Percentiles rank a stretch among this genome's conserved stretches.
These are phyloP conservation scores for Epirrhoe tristata DNA, from an alignment of 2,888 invertebrate species.

Conservation along the genomic window DNA sequence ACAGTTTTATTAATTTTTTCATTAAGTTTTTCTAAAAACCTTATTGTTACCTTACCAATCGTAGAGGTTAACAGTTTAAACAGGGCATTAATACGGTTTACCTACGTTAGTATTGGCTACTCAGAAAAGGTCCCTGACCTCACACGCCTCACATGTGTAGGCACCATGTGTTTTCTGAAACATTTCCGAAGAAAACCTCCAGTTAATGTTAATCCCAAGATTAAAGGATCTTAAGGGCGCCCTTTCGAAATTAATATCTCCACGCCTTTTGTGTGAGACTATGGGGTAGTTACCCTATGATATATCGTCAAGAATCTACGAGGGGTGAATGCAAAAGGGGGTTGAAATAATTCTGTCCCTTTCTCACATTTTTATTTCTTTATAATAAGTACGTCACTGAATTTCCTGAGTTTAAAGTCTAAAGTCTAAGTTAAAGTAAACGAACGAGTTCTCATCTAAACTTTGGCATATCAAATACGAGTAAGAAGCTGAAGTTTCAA, in stretches of 20 bases:
- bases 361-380: neutral
- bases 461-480: too few relatives aligned
- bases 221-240: slow-evolving; percentile 7
- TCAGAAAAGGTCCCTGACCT: neutral
- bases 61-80: too few relatives aligned
- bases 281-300: slow-evolving; percentile 3
- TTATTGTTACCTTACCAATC: too few relatives aligned
- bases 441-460: too few relatives aligned
- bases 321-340: slow-evolving; percentile 1
- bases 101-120: too few relatives aligned
- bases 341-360: neutral
- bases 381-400: neutral
- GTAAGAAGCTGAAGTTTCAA: neutral
- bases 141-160: neutral
- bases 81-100: too few relatives aligned
- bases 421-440: too few relatives aligned
- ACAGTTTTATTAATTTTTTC: too few relatives aligned
- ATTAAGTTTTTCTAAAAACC: too few relatives aligned
- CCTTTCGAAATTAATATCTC: slow-evolving; percentile 4
- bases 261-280: neutral
- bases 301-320: slow-evolving; percentile 2
- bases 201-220: slow-evolving; percentile 16
- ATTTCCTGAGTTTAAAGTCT: too few relatives aligned
- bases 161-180: neutral
- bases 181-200: neutral